Conservation (phyloP, 2,797 vertebrate genomes). For the Taeniopygia guttata region DNA sequence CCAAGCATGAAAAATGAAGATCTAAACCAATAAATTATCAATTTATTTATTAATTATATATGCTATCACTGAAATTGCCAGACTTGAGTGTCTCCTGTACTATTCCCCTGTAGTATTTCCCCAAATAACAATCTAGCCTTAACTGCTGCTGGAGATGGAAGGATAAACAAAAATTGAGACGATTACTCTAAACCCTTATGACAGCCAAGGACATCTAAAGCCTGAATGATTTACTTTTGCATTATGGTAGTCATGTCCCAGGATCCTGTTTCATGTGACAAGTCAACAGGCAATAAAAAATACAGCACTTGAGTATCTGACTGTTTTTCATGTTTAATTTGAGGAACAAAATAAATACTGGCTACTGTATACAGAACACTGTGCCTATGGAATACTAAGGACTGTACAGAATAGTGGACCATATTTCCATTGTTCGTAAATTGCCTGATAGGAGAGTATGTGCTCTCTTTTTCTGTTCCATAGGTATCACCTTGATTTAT, state of each 20-base stretch:
- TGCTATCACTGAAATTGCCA: neutral
- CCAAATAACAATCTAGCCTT: neutral
- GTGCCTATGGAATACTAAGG: neutral
- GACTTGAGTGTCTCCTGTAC: neutral
- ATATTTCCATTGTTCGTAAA: neutral
- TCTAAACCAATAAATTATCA: neutral
- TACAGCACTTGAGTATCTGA: neutral
- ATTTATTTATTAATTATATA: neutral
- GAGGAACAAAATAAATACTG: neutral
- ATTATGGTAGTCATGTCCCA: neutral
- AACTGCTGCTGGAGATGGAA: neutral
- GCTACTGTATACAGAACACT: neutral
- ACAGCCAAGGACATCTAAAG: constrained; percentile 9
- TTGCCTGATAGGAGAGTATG: neutral
- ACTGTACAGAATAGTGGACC: neutral
- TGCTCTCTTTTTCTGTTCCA: neutral
- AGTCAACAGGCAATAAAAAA: constrained; percentile 37
- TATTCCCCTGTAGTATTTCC: neutral
- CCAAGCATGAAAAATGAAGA: neutral
- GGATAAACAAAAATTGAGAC: constrained; percentile 20
- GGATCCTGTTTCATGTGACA: constrained; percentile 8
- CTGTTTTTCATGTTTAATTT: constrained; percentile 32
- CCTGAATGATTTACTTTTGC: constrained; percentile 33
- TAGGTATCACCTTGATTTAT: neutral
- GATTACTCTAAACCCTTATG: neutral